Conservation (phyloP, 2,888 invertebrate species). For the Eilema caniola region DNA sequence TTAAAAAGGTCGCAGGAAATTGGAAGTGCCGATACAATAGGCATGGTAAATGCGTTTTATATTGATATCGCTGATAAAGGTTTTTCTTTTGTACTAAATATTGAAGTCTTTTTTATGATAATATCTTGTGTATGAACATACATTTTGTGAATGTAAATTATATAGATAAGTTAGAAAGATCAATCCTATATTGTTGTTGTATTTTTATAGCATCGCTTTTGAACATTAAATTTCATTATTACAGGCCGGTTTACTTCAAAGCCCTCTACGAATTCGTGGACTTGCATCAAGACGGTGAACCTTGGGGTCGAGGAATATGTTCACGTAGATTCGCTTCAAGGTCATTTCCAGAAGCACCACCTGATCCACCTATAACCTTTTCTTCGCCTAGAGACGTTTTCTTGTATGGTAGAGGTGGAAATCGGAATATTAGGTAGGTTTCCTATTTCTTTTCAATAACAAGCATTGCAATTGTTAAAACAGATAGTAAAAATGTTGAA, state of each 20-base stretch:
- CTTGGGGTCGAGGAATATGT: conserved; percentile 91
- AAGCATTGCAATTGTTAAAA: background rate
- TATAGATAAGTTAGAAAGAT: background rate
- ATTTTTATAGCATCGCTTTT: background rate
- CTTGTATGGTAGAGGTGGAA: conserved; percentile 94
- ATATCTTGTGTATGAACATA: background rate
- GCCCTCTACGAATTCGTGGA: conserved; percentile 96
- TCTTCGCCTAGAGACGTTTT: conserved; percentile 94
- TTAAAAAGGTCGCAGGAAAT: conserved; percentile 14
- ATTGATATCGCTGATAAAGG: conserved; percentile 2
- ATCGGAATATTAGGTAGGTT: conserved; percentile 91
- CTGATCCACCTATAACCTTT: conserved; percentile 91
- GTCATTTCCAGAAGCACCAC: conserved; percentile 83
- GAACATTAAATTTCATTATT: conserved; percentile 33
- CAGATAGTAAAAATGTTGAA: too few relatives aligned
- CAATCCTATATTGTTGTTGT: background rate
- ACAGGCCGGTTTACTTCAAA: conserved; percentile 93
- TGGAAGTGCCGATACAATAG: conserved; percentile 9
- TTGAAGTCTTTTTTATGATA: background rate
- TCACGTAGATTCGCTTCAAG: conserved; percentile 92
- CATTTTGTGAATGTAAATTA: background rate
- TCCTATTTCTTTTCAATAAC: background rate
- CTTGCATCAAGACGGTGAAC: conserved; percentile 94
- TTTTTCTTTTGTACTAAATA: background rate
- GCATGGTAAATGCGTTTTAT: conserved; percentile 4